These are phyloP conservation scores for Oreochromis niloticus DNA, from an alignment of 2,113 vertebrate species.

Conservation along the genomic window DNA sequence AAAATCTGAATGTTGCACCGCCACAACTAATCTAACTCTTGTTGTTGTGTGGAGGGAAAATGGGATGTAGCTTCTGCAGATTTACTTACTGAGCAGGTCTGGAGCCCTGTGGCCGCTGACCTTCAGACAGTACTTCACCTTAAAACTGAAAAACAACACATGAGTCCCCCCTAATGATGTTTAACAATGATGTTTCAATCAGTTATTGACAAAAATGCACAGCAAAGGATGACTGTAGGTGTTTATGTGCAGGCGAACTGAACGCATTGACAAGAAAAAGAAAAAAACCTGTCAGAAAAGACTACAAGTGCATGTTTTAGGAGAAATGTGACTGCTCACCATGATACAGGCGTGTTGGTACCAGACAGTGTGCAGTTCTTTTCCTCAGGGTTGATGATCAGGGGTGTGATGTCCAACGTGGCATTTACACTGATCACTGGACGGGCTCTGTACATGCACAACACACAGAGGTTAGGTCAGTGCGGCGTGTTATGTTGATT, in stretches of 20 bases:
- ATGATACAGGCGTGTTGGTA: slow-evolving; percentile 77
- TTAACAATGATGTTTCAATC: not conserved
- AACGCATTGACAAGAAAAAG: not conserved
- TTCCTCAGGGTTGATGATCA: slow-evolving; percentile 89
- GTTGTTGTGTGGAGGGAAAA: not conserved
- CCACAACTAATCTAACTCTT: not conserved
- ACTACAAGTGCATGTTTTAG: not conserved
- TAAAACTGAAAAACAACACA: slow-evolving; percentile 75
- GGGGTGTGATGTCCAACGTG: slow-evolving; percentile 86
- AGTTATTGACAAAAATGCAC: not conserved
- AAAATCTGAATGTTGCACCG: not conserved
- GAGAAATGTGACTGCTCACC: slow-evolving; percentile 70
- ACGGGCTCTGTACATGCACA: slow-evolving; percentile 76
- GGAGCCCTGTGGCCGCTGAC: slow-evolving; percentile 82
- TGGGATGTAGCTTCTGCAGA: not conserved
- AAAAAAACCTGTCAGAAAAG: not conserved
- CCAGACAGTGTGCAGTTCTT: slow-evolving; percentile 77
- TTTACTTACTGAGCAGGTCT: slow-evolving; percentile 77
- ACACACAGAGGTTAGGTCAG: not conserved
- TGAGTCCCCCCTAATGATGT: not conserved
- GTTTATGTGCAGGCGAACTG: not conserved
- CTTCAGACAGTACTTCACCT: slow-evolving; percentile 90
- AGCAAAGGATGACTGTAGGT: not conserved
- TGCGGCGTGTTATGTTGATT: not conserved
- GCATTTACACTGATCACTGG: slow-evolving; percentile 91